phyloP scores from a whole-genome alignment of 2,113 vertebrate species.

The Equus quagga region DNA sequence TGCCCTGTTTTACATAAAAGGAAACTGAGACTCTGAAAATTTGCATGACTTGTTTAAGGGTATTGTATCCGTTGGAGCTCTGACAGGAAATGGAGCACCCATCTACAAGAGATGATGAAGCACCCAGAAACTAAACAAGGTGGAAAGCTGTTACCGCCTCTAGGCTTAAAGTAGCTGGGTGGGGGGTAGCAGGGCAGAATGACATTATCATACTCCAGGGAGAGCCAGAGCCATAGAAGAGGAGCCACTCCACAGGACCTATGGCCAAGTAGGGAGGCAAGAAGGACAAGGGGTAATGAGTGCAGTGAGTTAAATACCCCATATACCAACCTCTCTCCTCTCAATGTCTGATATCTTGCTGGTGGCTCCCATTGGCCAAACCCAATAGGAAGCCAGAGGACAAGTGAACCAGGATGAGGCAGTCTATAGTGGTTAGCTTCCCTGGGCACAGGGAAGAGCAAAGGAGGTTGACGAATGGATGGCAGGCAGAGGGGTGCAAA shows the following conservation, averaged over 20 bases:
- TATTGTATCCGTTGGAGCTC: not conserved
- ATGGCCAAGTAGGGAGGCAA: not conserved
- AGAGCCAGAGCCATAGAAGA: not conserved
- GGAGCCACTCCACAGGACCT: rapidly evolving
- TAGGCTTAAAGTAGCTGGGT: not conserved
- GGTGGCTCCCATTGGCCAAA: not conserved
- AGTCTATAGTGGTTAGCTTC: not conserved
- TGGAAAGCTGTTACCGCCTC: not conserved
- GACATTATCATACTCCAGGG: not conserved
- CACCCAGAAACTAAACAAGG: not conserved
- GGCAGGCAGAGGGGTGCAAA: not conserved
- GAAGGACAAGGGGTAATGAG: not conserved
- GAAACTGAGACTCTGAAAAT: not conserved
- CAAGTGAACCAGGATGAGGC: not conserved
- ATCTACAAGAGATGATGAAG: not conserved
- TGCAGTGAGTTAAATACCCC: not conserved
- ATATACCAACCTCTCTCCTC: not conserved
- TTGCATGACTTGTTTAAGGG: not conserved
- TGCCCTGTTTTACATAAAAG: not conserved
- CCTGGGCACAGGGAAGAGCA: not conserved
- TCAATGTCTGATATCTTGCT: not conserved
- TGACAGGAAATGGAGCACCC: not conserved
- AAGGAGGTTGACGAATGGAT: not conserved
- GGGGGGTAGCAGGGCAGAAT: not conserved
- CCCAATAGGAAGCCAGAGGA: not conserved